These are phyloP conservation scores for Andrena marginata DNA, from an alignment of 2,888 invertebrate species.

Conservation along the genomic window DNA sequence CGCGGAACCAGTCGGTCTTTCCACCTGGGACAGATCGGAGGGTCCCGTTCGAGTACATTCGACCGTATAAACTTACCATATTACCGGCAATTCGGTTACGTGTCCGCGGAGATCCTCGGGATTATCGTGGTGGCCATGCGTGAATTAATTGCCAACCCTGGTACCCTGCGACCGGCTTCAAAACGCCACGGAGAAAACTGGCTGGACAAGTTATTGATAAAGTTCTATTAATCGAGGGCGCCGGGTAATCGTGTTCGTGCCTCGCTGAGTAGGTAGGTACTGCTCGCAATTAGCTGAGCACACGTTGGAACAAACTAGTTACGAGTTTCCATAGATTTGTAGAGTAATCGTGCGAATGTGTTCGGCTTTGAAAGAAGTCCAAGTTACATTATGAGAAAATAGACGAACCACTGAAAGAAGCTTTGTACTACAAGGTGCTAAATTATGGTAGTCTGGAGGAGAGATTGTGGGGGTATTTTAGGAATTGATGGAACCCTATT, in stretches of 20 bases:
- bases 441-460: too few relatives aligned
- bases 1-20: slow-evolving; percentile 71
- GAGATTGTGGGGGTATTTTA: not conserved
- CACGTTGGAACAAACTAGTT: not conserved
- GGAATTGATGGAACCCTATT: slow-evolving; percentile 18
- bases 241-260: slow-evolving; percentile 3
- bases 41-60: slow-evolving; percentile 68
- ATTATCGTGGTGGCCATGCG: slow-evolving; percentile 52
- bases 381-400: too few relatives aligned
- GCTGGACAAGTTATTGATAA: slow-evolving; percentile 14
- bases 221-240: not conserved
- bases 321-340: not conserved
- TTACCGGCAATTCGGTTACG: slow-evolving; percentile 60
- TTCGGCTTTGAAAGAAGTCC: not conserved
- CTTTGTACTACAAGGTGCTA: too few relatives aligned
- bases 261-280: not conserved
- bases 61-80: slow-evolving; percentile 68
- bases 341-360: not conserved
- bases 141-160: slow-evolving; percentile 46
- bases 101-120: slow-evolving; percentile 53
- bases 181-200: slow-evolving; percentile 4
- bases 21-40: slow-evolving; percentile 71
- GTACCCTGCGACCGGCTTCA: slow-evolving; percentile 11
- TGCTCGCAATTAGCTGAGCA: not conserved
- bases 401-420: too few relatives aligned